phyloP scores from a whole-genome alignment of 2,888 invertebrate genomes.

The Frankliniella fusca region DNA sequence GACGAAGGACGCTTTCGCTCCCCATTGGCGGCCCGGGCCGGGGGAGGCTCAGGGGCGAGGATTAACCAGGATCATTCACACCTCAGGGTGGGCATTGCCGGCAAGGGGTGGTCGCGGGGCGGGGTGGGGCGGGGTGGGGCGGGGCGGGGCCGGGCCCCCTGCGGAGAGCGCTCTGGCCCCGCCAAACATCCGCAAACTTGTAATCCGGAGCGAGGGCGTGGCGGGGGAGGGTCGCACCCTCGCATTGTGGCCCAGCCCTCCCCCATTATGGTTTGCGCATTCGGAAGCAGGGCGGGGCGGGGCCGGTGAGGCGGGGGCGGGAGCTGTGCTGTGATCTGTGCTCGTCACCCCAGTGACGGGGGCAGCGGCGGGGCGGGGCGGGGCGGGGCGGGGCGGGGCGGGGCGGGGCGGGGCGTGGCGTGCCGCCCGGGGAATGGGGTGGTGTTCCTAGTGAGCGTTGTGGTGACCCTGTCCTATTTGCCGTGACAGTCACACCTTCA shows the following conservation, averaged over 20 bases:
- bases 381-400: too few species aligned
- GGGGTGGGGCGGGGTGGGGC: not conserved
- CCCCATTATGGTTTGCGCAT: too few species aligned
- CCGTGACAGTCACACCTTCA: too few species aligned
- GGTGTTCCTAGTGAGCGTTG: too few species aligned
- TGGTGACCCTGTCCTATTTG: too few species aligned
- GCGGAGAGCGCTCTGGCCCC: not conserved
- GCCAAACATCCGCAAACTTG: conserved; percentile 5
- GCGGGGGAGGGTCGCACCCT: too few species aligned
- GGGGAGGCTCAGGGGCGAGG: not conserved
- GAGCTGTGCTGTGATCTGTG: not conserved
- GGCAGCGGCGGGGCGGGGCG: not conserved
- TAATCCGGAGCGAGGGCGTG: not conserved
- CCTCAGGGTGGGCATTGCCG: not conserved
- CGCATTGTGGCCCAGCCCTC: too few species aligned
- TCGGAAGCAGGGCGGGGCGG: too few species aligned
- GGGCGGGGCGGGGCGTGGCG: not conserved
- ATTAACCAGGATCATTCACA: not conserved
- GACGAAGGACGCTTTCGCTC: not conserved
- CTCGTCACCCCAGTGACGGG: not conserved
- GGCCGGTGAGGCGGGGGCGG: too few species aligned
- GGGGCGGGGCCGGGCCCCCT: not conserved
- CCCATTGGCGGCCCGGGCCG: too few species aligned
- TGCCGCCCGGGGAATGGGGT: not conserved
- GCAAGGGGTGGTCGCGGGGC: not conserved